Conservation (phyloP, 2,113 vertebrate genomes). For the Himantopus leucocephalus region DNA sequence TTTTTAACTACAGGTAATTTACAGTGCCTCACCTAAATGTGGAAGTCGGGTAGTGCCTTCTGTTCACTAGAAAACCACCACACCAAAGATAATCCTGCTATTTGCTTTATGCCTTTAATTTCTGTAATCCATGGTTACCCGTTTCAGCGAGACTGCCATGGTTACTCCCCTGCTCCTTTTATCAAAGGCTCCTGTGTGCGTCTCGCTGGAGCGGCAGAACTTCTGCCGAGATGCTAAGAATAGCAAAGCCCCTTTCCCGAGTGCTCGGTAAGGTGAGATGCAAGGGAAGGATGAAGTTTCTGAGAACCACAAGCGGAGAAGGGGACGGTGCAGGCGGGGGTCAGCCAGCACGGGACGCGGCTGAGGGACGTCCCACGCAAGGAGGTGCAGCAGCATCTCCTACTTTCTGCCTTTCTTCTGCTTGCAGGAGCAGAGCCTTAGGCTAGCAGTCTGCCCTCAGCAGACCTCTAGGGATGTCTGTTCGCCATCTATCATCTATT, state of each 20-base stretch:
- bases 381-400: not conserved
- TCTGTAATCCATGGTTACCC: not conserved
- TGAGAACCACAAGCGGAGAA: not conserved
- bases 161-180: constrained; percentile 18
- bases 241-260: not conserved
- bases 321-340: not conserved
- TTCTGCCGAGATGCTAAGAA: not conserved
- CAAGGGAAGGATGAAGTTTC: not conserved
- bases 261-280: not conserved
- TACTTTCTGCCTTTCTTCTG: not conserved
- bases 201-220: not conserved
- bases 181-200: not conserved
- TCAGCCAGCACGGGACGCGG: accelerated
- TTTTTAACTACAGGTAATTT: constrained; percentile 53
- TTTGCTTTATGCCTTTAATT: not conserved
- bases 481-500: not conserved
- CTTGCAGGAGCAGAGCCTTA: not conserved
- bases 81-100: not conserved
- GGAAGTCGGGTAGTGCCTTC: not conserved
- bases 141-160: not conserved
- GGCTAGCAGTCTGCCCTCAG: accelerated
- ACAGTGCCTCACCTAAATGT: not conserved
- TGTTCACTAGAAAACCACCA: not conserved
- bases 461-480: not conserved
- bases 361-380: accelerated